Conservation (phyloP, 37 sponge, comb jelly and placozoan genomes). For the Hormiphora californensis region DNA sequence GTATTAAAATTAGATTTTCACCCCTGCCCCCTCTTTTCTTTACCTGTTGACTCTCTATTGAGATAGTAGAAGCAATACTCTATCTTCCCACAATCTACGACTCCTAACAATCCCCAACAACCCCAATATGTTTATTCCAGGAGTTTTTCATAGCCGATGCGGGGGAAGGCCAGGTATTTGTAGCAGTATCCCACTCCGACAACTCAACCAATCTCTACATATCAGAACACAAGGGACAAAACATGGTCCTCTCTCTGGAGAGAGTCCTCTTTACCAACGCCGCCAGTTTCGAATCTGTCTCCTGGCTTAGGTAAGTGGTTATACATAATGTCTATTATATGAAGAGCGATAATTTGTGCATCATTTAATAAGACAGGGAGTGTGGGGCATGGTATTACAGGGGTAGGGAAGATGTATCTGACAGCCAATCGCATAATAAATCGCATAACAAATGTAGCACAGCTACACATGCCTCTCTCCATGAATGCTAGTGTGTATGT, state of each 20-base stretch:
- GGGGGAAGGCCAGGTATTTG: conserved; percentile 59
- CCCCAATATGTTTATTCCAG: background rate
- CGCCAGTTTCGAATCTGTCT: conserved; percentile 33
- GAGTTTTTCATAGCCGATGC: conserved; percentile 64
- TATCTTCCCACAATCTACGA: no score
- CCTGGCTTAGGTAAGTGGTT: conserved; percentile 58
- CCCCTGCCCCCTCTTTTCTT: no score
- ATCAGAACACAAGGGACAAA: conserved; percentile 56
- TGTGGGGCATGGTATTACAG: no score
- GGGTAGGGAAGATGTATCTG: no score
- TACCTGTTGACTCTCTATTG: no score
- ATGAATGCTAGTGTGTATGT: no score
- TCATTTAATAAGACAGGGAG: no score
- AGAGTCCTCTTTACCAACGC: conserved; percentile 59
- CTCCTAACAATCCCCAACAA: background rate
- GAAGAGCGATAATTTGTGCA: background rate
- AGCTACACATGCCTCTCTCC: no score
- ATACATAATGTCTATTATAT: background rate
- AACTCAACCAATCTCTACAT: conserved; percentile 66
- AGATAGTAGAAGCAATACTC: no score
- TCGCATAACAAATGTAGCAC: no score
- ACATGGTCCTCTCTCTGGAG: conserved; percentile 60
- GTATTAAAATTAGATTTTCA: no score
- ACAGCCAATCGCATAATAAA: no score
- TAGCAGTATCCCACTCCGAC: conserved; percentile 58